Conservation (phyloP, 2,113 vertebrate species). For the Poecilia latipinna region DNA sequence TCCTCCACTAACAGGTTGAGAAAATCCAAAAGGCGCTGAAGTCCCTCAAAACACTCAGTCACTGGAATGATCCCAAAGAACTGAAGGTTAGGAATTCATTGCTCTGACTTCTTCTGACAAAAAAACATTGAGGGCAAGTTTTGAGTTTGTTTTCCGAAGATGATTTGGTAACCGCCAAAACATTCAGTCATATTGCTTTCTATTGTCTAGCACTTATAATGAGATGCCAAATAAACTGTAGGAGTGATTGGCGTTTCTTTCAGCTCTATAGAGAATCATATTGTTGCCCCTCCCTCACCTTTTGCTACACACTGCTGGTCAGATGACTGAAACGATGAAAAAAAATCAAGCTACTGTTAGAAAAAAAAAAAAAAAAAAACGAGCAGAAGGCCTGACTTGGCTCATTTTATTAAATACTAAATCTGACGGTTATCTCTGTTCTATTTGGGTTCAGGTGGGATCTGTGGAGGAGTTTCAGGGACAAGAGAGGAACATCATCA, state of each 20-base stretch:
- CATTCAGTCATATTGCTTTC: too few relatives aligned
- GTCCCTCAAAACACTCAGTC: slow-evolving; percentile 60
- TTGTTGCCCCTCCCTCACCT: not conserved
- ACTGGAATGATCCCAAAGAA: slow-evolving; percentile 81
- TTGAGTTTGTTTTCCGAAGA: too few relatives aligned
- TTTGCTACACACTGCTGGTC: not conserved
- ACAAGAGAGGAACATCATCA: slow-evolving; percentile 87
- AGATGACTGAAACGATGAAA: not conserved
- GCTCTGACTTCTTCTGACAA: not conserved
- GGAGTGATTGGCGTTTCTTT: not conserved
- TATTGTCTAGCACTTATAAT: too few relatives aligned
- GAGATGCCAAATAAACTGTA: not conserved
- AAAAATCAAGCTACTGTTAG: too few relatives aligned
- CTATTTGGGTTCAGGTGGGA: slow-evolving; percentile 82
- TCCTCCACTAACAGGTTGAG: slow-evolving; percentile 82
- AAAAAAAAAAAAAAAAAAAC: not conserved
- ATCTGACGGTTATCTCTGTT: not conserved
- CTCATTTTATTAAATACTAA: not conserved
- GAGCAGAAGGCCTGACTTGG: not conserved
- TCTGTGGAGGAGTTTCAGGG: slow-evolving; percentile 97
- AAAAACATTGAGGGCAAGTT: too few relatives aligned
- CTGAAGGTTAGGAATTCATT: slow-evolving; percentile 82
- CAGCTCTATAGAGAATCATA: not conserved
- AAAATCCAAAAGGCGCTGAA: slow-evolving; percentile 88
- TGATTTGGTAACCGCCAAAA: too few relatives aligned